Evolutionary conservation across 2,797 vertebrate genomes (phyloP).

Genomic region (Hydrophis major): DNA sequence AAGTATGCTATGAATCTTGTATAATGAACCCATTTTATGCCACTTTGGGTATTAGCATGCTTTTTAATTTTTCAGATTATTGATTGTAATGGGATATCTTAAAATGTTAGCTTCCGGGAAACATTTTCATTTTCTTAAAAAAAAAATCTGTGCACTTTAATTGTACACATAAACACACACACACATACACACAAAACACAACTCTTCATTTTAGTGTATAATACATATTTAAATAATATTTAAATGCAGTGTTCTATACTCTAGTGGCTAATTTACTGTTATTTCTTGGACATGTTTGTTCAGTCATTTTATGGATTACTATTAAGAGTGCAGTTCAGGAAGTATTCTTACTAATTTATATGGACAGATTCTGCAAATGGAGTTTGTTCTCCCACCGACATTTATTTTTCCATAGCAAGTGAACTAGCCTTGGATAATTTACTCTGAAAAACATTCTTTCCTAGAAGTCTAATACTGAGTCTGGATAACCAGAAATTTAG

Average conservation of each 20-base stretch:
- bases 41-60: background rate
- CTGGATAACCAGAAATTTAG: slow-evolving; percentile 33
- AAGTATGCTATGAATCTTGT: background rate
- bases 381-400: slow-evolving; percentile 52
- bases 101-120: background rate
- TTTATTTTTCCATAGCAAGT: slow-evolving; percentile 41
- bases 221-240: background rate
- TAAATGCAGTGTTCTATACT: slow-evolving; percentile 22
- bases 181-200: slow-evolving; percentile 24
- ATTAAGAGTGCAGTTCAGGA: slow-evolving; percentile 18
- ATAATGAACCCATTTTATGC: background rate
- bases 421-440: slow-evolving; percentile 21
- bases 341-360: slow-evolving; percentile 42
- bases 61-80: background rate
- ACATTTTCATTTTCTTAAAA: background rate
- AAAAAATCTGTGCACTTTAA: slow-evolving; percentile 25
- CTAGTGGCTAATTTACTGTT: slow-evolving; percentile 29
- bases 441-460: slow-evolving; percentile 36
- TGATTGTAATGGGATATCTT: background rate
- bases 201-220: slow-evolving; percentile 17
- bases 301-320: slow-evolving; percentile 10
- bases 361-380: slow-evolving; percentile 41
- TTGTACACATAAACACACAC: background rate
- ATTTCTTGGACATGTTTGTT: slow-evolving; percentile 34
- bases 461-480: slow-evolving; percentile 9